Evolutionary conservation across 1,140 invertebrate genomes (phyloP), one percentile per base, ranked within the genome.

Genomic region (Stenopsyche tienmushanensis): DNA sequence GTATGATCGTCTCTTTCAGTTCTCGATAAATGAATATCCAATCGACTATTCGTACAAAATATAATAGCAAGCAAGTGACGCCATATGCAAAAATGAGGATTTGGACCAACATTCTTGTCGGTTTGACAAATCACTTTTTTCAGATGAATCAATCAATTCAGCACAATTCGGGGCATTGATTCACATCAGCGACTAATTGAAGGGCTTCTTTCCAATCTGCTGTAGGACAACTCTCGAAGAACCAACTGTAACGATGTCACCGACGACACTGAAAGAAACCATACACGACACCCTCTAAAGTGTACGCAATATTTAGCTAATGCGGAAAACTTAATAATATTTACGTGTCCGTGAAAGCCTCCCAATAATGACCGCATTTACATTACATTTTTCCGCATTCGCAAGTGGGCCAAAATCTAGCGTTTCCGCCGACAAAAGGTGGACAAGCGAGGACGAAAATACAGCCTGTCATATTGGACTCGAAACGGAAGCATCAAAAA

Each of bases 81-180:
- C 79, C 78, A 72, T 81, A 81, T 73, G 80, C 78, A 72, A 81
- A 78, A 50, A 81, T 78, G 1, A 81, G 73, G 17, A 81, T 79
- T 62, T 81, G 79, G 23, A 81, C 76, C 69, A 81, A 72, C 79
- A 81, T 81, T 73, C 67, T 76, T 72, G 17, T 26, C 9, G 57
- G 34, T 24, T 15, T 15, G 13, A 41, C 20, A 23, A 39, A 44
- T n/a, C 18, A 10, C 24, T 13, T 15, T 24, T 55, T 55, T 26
- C 7, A 29, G 21, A 20, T 5, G 17, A 52, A 52, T 52, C 24
- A 23, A 24, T 52, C 13, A 52, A 52, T 5, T n/a, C n/a, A n/a
- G n/a, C n/a, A n/a, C n/a, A n/a, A n/a, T n/a, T n/a, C n/a, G n/a
- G n/a, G n/a, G n/a, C n/a, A n/a, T 20, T 1, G 20, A 5, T 17